Conservation (phyloP, 2,797 vertebrate genomes). For the Chelidonichthys spinosus region DNA sequence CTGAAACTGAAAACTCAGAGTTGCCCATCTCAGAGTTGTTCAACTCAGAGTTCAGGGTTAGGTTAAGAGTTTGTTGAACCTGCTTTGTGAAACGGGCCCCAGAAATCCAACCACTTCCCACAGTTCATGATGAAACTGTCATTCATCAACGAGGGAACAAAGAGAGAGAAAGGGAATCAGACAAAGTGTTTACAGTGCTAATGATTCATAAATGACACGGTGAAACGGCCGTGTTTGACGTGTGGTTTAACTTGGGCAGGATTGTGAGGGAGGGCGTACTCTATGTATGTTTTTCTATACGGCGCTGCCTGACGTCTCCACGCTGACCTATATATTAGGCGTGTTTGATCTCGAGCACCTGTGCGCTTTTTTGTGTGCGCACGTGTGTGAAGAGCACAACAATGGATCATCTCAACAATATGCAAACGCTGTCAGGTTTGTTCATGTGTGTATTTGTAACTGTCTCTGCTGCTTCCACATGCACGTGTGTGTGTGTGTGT, state of each 20-base stretch:
- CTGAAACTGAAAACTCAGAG: too few species aligned
- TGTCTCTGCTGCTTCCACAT: not conserved
- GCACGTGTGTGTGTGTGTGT: not conserved
- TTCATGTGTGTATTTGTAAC: not conserved
- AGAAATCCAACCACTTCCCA: not conserved
- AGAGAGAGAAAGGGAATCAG: too few species aligned
- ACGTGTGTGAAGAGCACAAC: not conserved
- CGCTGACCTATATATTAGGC: not conserved
- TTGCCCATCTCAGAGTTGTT: too few species aligned
- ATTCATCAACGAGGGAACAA: not conserved
- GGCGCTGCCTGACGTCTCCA: not conserved
- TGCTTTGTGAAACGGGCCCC: too few species aligned
- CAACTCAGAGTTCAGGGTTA: too few species aligned
- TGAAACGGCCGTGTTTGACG: constrained; percentile 5
- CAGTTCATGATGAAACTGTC: not conserved
- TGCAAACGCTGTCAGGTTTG: not conserved
- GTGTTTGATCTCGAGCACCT: constrained; percentile 1
- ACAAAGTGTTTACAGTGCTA: not conserved
- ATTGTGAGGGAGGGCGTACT: constrained; percentile 2
- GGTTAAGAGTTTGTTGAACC: too few species aligned
- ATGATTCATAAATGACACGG: constrained; percentile 16
- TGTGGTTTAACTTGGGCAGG: constrained; percentile 24
- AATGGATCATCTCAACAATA: not conserved
- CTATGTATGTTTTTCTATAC: constrained; percentile 6
- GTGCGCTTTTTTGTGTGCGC: not conserved